These are phyloP conservation scores for Falcunculus frontatus DNA, from an alignment of 2,113 vertebrate species.

Conservation along the genomic window DNA sequence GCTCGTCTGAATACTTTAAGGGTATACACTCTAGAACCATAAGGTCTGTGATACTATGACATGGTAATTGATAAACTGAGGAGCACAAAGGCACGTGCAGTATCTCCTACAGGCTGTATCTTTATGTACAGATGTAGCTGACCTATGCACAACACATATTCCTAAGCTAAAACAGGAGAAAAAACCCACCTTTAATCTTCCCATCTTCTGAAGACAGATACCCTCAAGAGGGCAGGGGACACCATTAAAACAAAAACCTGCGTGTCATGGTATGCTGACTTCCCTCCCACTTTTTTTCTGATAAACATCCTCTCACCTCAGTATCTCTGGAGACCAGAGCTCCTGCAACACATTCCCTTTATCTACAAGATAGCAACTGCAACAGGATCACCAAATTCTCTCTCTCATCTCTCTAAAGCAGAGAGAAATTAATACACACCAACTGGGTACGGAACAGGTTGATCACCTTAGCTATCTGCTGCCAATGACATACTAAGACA, in stretches of 20 bases:
- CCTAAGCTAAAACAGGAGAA: neutral
- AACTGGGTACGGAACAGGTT: accelerated
- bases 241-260: neutral
- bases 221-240: neutral
- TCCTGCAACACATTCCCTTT: neutral
- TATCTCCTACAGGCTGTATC: neutral
- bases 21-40: neutral
- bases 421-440: neutral
- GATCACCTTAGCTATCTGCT: neutral
- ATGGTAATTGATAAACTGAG: accelerated
- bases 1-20: neutral
- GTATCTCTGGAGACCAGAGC: neutral
- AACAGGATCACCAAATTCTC: neutral
- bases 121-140: neutral
- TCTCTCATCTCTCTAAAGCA: neutral
- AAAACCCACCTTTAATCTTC: neutral
- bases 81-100: neutral
- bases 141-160: neutral
- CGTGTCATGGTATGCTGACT: accelerated
- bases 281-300: neutral
- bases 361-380: neutral
- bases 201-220: neutral
- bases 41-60: neutral
- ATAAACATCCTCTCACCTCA: neutral
- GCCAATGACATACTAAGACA: neutral